Base-by-base conservation (phyloP, 2,113 vertebrate genomes). In the Loxodonta africana region DNA sequence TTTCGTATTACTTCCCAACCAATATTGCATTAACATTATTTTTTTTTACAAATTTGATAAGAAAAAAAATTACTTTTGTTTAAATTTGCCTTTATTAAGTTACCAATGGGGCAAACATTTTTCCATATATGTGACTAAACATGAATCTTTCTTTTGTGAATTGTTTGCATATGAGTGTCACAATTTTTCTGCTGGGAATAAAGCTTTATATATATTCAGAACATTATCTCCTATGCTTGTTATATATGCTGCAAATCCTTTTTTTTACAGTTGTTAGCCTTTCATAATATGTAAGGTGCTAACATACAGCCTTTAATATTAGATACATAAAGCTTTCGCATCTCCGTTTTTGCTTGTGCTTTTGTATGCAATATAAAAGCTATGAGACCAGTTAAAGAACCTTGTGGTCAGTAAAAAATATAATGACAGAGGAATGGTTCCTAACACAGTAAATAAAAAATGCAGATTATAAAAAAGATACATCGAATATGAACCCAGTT, bases 381-480 rank as follows among this genome's bases (percentile, higher is more conserved):
- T 60, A 23, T 78, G 4, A 74, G n/a, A 71, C 5, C 15, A 83
- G 23, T 51, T 81, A 83, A 84, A 76, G 28, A 37, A 57, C 28
- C n/a, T 63, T 53, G 14, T 84, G 46, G 33, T 46, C 33, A 74
- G 15, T 86, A 83, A 95, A 95, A 93, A 93, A 51, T 67, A 91
- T 53, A 69, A 69, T 69, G 28, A 85, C 21, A 51, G 17, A 44
- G 1, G 15, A 95, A 87, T 9, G 63, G 30, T 93, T 94, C 28
- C 44, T 86, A 94, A 84, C 30, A 65, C 4, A 91, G 46, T 77
- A 78, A 83, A 6, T 92, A 20, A 60, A 26, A 92, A 87, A 90
- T 62, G 6, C 10, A 85, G 44, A 93, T 90, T 44, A 85, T 41
- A 82, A 48, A 73, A 78, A 78, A 80, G 2, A 44, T 65, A n/a